Evolutionary conservation across 2,797 vertebrate species (phyloP), one percentile per base, ranked within the genome.

Genomic region (Neosilurus mollespiculum): DNA sequence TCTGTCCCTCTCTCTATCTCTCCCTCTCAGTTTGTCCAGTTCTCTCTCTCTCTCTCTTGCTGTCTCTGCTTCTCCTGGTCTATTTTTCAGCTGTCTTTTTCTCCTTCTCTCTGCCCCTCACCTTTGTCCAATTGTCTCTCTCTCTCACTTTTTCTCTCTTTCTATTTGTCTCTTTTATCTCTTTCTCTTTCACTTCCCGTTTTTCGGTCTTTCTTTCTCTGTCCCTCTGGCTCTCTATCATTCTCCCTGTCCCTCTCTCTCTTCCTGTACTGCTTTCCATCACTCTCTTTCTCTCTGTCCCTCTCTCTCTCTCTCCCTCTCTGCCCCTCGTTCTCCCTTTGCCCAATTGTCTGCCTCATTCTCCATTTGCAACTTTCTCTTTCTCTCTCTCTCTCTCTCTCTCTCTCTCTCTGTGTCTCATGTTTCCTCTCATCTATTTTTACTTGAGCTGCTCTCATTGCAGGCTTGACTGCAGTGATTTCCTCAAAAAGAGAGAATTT

Each of bases 371-470:
- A 43, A 43, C 43, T 58, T 9, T 54, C 62, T 30, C 24, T 80
- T 6, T 65, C 12, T 20, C 14, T 65, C 20, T 51, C 14, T 51
- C 6, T 66, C 16, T 66, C 43, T 79, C 62, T 66, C 5, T 78
- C 34, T 34, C 15, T 67, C 49, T n/a, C 26, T 26, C 9, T 0
- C 0, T 78, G 71, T 86, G 87, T 85, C 59, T 84, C 88, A 51
- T 56, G 54, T 56, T 56, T 56, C 16, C 12, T 59, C 6, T 81
- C 24, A 93, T 92, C 94, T 95, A 91, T 96, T 95, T 96, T 93
- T 93, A 92, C 94, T 94, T 93, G 94, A 94, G 94, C 93, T 94
- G 94, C 93, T 95, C 94, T 95, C 94, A 95, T 95, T 93, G 94
- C 95, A 94, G 94, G 95, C 94, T 95, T 95, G 93, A 93, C 91